Evolutionary conservation across 2,888 invertebrate genomes (phyloP).

Genomic region (Cephalotes varians): DNA sequence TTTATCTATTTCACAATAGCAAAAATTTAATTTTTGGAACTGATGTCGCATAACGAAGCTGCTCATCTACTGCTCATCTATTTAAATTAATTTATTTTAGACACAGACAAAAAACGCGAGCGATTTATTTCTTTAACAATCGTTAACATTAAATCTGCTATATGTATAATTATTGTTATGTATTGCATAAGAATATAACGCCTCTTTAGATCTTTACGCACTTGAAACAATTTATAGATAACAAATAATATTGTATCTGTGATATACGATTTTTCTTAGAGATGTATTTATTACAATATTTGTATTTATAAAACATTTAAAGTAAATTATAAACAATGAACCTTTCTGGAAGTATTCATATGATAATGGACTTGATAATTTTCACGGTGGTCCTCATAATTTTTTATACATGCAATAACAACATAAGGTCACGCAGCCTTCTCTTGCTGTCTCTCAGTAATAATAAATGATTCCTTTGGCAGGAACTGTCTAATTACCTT

Average conservation of each 20-base stretch:
- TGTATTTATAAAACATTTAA: not conserved
- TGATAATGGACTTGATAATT: slow-evolving; percentile 44
- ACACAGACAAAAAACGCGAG: not conserved
- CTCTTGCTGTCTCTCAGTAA: slow-evolving; percentile 65
- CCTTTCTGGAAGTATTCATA: not conserved
- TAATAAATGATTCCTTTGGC: slow-evolving; percentile 78
- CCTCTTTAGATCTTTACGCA: not conserved
- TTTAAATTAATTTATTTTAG: not conserved
- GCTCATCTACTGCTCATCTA: not conserved
- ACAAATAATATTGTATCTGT: not conserved
- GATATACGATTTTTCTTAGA: not conserved
- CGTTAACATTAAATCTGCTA: not conserved
- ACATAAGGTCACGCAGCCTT: slow-evolving; percentile 68
- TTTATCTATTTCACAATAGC: not conserved
- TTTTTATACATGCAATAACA: slow-evolving; percentile 65
- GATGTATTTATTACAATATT: not conserved
- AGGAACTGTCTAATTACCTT: slow-evolving; percentile 74
- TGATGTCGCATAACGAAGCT: not conserved
- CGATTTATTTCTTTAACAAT: not conserved
- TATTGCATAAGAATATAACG: not conserved
- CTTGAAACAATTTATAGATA: not conserved
- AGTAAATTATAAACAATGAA: slow-evolving; percentile 11
- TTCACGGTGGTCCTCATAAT: slow-evolving; percentile 59
- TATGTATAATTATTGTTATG: not conserved
- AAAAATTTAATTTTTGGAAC: not conserved